Evolutionary conservation across 2,888 invertebrate genomes (phyloP).

Genomic region (Philhelius pedissequus): DNA sequence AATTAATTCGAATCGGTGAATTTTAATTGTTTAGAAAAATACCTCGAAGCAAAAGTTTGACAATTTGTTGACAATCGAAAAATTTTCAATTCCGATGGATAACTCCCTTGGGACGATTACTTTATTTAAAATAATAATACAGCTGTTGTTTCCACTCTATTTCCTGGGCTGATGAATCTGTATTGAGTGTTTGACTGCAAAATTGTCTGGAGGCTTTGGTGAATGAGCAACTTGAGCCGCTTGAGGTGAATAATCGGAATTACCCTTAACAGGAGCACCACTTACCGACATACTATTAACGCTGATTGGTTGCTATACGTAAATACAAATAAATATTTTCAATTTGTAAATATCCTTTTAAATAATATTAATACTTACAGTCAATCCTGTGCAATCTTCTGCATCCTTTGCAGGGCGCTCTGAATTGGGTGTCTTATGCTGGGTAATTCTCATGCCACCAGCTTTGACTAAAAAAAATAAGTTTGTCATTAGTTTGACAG

Average conservation of each 20-base stretch:
- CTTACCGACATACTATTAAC: conserved; percentile 88
- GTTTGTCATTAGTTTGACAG: neutral
- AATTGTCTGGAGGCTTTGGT: conserved; percentile 85
- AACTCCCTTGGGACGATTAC: no score
- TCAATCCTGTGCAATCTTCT: conserved; percentile 86
- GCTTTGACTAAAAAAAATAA: conserved; percentile 86
- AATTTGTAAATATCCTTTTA: neutral
- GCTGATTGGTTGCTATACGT: conserved; percentile 75
- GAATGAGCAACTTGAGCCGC: conserved; percentile 92
- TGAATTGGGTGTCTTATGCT: conserved; percentile 87
- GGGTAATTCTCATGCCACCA: conserved; percentile 94
- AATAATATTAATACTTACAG: conserved; percentile 79
- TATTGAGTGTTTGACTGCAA: conserved; percentile 83
- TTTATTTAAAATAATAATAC: no score
- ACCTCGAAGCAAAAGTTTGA: no score
- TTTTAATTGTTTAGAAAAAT: no score
- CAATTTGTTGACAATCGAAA: no score
- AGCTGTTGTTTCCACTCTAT: conserved; percentile 77
- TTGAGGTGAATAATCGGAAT: conserved; percentile 93
- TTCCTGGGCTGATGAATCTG: conserved; percentile 94
- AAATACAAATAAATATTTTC: neutral
- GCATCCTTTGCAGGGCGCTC: conserved; percentile 84
- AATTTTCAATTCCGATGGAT: no score
- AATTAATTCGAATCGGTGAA: no score
- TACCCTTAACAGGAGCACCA: conserved; percentile 89